Evolutionary conservation across 2,888 invertebrate species (phyloP).

Genomic region (Drosophila picticornis): DNA sequence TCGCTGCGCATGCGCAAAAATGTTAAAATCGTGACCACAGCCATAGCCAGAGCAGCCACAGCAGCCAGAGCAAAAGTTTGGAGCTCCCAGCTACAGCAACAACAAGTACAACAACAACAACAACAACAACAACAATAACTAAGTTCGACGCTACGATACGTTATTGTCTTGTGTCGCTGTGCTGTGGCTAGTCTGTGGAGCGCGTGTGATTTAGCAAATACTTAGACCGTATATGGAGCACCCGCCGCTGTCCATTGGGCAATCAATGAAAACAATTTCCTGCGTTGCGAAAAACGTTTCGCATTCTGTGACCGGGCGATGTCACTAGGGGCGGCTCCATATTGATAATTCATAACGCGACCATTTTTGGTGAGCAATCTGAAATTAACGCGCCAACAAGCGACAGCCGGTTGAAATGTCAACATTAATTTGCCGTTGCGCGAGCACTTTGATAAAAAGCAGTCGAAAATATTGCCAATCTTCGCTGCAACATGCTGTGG

Average conservation of each 20-base stretch:
- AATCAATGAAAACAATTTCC: constrained; percentile 69
- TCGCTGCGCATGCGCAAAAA: constrained; percentile 83
- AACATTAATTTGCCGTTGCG: constrained; percentile 73
- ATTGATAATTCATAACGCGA: constrained; percentile 78
- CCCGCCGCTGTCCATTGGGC: constrained; percentile 56
- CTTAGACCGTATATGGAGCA: constrained; percentile 80
- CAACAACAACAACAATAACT: constrained; percentile 10
- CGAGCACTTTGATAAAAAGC: constrained; percentile 58
- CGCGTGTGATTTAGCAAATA: constrained; percentile 81
- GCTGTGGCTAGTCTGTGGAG: constrained; percentile 49
- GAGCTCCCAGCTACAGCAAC: constrained; percentile 42
- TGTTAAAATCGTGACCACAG: constrained; percentile 84
- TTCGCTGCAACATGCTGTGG: constrained; percentile 73
- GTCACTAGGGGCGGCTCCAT: constrained; percentile 68
- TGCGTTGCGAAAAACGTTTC: constrained; percentile 66
- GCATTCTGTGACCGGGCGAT: constrained; percentile 47
- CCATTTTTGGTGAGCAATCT: constrained; percentile 70
- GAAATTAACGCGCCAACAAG: constrained; percentile 74
- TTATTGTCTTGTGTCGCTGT: constrained; percentile 64
- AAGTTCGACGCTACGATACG: constrained; percentile 19
- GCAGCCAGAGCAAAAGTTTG: constrained; percentile 18
- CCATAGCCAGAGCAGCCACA: constrained; percentile 19
- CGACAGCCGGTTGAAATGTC: constrained; percentile 71
- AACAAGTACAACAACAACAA: constrained; percentile 29
- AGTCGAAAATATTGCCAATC: constrained; percentile 69